Base-by-base conservation (phyloP, 1,140 invertebrate species). In the Arctopsyche grandis region DNA sequence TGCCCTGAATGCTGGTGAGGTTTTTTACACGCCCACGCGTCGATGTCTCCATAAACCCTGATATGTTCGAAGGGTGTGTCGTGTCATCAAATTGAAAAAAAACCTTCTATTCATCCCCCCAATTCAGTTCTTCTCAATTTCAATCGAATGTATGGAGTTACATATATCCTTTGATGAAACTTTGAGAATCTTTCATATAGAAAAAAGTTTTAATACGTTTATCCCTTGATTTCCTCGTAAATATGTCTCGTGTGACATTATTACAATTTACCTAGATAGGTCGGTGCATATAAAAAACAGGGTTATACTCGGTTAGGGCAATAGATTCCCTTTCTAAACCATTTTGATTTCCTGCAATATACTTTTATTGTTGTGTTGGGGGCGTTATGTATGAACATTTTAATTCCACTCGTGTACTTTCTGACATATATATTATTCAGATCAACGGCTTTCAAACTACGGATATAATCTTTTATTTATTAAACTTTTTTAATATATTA, bases 161-260 rank as follows among this genome's bases (percentile, higher is more conserved):
- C 16, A 52, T 52, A 10, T 52, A 52, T 16, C 10, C 10, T 3
- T 52, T 12, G 10, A 52, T 52, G 16, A 16, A 52, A 52, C 48
- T 52, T 14, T 14, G 48, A 52, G 16, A 52, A 52, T 4, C 48
- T 52, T 3, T 16, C 48, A 12, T 52, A 52, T 12, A 52, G 44
- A 52, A 43, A 73, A 52, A 38, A 69, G 26, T 60, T 21, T 74
- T 43, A 46, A 70, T 66, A 44, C 22, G 22, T 48, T 73, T 63
- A 69, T 48, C 58, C 63, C 14, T 29, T 26, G 58, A 48, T 19
- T 70, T 79, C 78, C 26, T 69, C 78, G 66, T 80, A 80, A 80
- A 80, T 69, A 46, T 77, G 79, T 79, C 73, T 19, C 26, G 19
- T 48, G 48, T 24, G 73, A 58, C 56, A 58, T 52, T 56, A 52